Base-by-base conservation (phyloP, 2,113 vertebrate genomes). In the Lagopus leucura region DNA sequence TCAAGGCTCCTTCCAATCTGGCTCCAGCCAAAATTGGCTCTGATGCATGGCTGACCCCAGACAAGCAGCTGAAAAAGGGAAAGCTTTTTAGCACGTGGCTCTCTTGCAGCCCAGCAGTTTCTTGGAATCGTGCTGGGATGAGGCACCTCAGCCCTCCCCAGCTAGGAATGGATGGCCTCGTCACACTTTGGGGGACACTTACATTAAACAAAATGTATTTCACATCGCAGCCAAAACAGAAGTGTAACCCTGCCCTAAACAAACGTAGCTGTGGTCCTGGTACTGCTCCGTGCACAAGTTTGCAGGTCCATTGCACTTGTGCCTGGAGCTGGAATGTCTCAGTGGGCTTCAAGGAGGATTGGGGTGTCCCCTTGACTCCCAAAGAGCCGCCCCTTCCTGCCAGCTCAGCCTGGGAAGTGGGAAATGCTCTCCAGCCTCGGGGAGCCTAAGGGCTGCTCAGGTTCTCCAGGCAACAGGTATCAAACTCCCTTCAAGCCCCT, bases 311-410 rank as follows among this genome's bases (percentile, higher is more conserved):
- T 60, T 36, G 54, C 43, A 43, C 58, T 71, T 40, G 57, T 54
- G 79, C 47, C 58, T 63, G 82, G 58, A 94, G 88, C 50, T 82
- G 88, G 93, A 95, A 94, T 84, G 81, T 82, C 73, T 92, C 55
- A 20, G 38, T 7, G 61, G 77, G 69, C 70, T 89, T 75, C 82
- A 69, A 74, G 40, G 17, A 77, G 80, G 79, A 86, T 17, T 27
- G n/a, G 55, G 64, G 55, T 24, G 72, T 27, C 67, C 47, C 13
- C 10, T 48, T 52, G 77, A 16, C 40, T 63, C 63, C 30, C 30
- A 27, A 3, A 58, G 61, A 34, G 28, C 6, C 24, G 22, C 11
- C 32, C 40, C 45, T 74, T 83, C 69, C 4, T 47, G 25, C 75
- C 71, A 76, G 67, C 61, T 34, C 63, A 69, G 88, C 45, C 58